Evolutionary conservation across 2,113 vertebrate genomes (phyloP), one percentile per base, ranked within the genome.

Genomic region (Talpa occidentalis): DNA sequence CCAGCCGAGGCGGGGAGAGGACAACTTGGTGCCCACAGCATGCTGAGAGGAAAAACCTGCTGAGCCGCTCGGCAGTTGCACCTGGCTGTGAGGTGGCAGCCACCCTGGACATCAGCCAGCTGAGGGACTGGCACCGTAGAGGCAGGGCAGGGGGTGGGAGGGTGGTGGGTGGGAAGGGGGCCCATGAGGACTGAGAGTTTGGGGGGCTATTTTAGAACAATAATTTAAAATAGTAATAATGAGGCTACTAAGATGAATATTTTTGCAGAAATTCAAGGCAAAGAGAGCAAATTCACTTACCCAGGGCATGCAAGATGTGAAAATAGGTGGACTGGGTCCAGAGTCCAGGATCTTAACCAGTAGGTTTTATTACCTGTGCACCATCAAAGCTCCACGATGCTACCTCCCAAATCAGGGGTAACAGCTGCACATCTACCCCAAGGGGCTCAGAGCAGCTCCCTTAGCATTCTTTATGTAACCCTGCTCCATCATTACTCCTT

Each of bases 11-110:
- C 6, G 10, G 82, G 93, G 69, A 83, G 78, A 82, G 78, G 64
- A 74, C 60, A 59, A 62, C 74, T 10, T 3, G 12, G 52, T 79
- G 93, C 83, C 91, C 10, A 37, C 62, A 69, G 52, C 42, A 47
- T 24, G 8, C 35, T 2, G 19, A 69, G 96, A 97, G 69, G 96
- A 97, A 96, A 97, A 97, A 97, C 97, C 96, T 96, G 97, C 97
- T 49, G 17, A 67, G 77, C 67, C 2, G 54, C 97, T 97, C 94
- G 72, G 16, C 85, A 88, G 67, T 54, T 32, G 49, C 0, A 52
- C 60, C 88, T 40, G 47, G 79, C 76, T 5, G 24, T 26, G 49
- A 17, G 24, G 49, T 10, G 80, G 86, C 19, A 2, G 80, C 80
- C 44, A 92, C 90, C 90, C 72, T 88, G 84, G 88, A 88, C 90